A percentile compares a stretch with the other conserved stretches of the same genome.
phyloP scores from a whole-genome alignment of 2,888 invertebrate species.

The Odontocerum albicorne region DNA sequence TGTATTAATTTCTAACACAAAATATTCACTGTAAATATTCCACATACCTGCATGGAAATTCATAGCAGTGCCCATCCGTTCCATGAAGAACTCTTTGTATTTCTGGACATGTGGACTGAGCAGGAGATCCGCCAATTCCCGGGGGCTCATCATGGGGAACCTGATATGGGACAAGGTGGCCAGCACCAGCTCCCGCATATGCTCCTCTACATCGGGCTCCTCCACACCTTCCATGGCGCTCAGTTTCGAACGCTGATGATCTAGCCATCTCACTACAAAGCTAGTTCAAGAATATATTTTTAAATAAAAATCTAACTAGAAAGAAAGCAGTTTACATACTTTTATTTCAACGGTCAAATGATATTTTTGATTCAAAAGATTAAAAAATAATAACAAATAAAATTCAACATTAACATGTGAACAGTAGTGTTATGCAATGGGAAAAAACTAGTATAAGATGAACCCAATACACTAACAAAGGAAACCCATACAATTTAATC shows the following conservation, averaged over 20 bases:
- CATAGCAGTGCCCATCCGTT: slow-evolving; percentile 87
- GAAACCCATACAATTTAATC: too few species aligned
- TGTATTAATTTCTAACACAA: too few species aligned
- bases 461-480: too few species aligned
- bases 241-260: slow-evolving; percentile 65
- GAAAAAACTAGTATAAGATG: too few species aligned
- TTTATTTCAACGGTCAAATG: too few species aligned
- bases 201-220: slow-evolving; percentile 57
- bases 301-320: slow-evolving; percentile 3
- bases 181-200: slow-evolving; percentile 70
- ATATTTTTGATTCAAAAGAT: too few species aligned
- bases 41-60: slow-evolving; percentile 77
- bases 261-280: slow-evolving; percentile 78
- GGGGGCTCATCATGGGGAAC: slow-evolving; percentile 94
- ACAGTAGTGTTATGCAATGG: too few species aligned
- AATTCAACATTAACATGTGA: too few species aligned
- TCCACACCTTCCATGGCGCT: slow-evolving; percentile 48
- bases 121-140: slow-evolving; percentile 81
- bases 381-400: too few species aligned
- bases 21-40: too few species aligned
- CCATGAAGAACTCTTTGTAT: slow-evolving; percentile 85
- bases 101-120: slow-evolving; percentile 76
- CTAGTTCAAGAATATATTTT: too few species aligned
- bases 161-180: slow-evolving; percentile 76
- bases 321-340: too few species aligned